A percentile compares a stretch with the other conserved stretches of the same genome.
These are phyloP conservation scores for Cnemophilus loriae DNA, from an alignment of 2,113 vertebrate genomes.

Conservation along the genomic window DNA sequence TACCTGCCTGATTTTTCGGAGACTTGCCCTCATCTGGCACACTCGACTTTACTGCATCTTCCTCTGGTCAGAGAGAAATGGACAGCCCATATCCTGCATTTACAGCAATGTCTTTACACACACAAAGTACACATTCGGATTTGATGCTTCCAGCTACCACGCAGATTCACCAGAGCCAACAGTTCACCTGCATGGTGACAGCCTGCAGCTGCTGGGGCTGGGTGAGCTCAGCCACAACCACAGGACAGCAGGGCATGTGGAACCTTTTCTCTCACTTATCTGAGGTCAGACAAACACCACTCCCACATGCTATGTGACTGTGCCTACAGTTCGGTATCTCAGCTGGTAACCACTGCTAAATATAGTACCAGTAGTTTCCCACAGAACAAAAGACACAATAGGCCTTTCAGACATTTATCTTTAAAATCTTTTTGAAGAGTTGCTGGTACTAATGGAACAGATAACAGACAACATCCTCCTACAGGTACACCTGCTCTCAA, in stretches of 20 bases:
- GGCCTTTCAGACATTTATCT: neutral
- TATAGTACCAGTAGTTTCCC: neutral
- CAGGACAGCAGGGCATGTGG: neutral
- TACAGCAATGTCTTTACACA: neutral
- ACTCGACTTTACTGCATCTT: neutral
- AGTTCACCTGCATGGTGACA: neutral
- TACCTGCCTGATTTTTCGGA: neutral
- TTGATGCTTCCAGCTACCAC: neutral
- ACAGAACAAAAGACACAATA: neutral
- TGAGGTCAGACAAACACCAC: neutral
- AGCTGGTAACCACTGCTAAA: neutral
- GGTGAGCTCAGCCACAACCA: neutral
- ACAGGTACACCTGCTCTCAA: neutral
- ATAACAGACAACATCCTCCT: neutral
- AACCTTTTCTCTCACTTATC: neutral
- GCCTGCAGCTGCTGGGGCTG: neutral
- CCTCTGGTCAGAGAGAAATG: neutral
- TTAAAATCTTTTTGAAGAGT: neutral
- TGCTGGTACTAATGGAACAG: neutral
- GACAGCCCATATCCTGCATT: neutral
- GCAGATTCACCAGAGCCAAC: neutral
- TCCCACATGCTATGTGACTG: neutral
- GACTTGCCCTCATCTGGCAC: neutral
- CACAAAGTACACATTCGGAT: rapidly evolving
- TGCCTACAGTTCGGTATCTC: neutral